Conservation (phyloP, 2,797 vertebrate genomes). For the Tolypeutes matacus region DNA sequence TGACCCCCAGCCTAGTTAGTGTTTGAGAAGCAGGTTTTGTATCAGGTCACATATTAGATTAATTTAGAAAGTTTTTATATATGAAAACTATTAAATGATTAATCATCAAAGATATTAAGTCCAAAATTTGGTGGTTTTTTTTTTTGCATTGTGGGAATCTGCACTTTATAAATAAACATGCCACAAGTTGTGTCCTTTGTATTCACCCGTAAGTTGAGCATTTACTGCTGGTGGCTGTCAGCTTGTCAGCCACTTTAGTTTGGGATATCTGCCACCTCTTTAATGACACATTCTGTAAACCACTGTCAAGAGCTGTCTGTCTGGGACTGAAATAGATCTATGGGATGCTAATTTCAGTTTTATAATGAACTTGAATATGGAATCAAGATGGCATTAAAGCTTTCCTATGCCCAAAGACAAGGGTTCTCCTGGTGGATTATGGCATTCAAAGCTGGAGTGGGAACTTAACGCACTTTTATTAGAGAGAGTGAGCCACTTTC, state of each 20-base stretch:
- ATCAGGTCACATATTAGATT: neutral
- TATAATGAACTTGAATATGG: neutral
- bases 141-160: neutral
- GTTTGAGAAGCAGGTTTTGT: neutral
- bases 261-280: neutral
- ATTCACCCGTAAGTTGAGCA: neutral
- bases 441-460: neutral
- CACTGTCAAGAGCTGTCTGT: neutral
- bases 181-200: neutral
- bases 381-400: neutral
- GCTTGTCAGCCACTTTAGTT: neutral
- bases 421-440: neutral
- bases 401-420: neutral
- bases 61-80: conserved; percentile 9
- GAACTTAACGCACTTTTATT: neutral
- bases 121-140: neutral
- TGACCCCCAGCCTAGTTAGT: neutral
- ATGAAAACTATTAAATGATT: conserved; percentile 30
- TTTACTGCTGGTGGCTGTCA: neutral
- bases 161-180: neutral
- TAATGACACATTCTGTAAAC: neutral
- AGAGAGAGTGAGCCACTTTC: neutral
- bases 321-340: neutral
- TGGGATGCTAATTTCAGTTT: neutral
- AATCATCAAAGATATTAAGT: neutral